These are phyloP conservation scores for Labeo rohita DNA, from an alignment of 2,113 vertebrate species.

Conservation along the genomic window DNA sequence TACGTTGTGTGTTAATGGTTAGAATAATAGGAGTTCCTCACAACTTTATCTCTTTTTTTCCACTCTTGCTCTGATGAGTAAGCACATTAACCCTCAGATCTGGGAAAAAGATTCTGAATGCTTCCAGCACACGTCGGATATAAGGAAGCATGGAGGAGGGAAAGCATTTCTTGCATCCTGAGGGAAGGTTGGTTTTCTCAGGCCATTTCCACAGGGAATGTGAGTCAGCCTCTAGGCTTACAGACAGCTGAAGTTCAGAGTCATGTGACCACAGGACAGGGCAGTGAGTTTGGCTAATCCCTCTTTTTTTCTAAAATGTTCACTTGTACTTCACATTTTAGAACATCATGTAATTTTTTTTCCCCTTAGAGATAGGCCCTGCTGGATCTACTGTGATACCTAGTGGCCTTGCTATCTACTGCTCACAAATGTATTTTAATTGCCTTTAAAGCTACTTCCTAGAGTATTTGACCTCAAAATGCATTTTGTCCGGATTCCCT, in stretches of 20 bases:
- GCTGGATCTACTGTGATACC: neutral
- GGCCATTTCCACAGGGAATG: conserved; percentile 49
- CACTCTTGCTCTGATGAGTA: conserved; percentile 41
- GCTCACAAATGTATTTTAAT: neutral
- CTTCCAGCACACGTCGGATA: conserved; percentile 17
- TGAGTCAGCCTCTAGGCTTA: conserved; percentile 48
- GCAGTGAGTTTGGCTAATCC: conserved; percentile 32
- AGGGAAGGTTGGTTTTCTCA: conserved; percentile 41
- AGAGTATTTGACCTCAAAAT: too few relatives aligned
- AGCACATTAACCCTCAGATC: conserved; percentile 42
- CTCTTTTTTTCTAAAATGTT: neutral
- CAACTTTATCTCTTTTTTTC: conserved; percentile 36
- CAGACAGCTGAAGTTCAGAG: conserved; percentile 39
- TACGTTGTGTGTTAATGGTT: conserved; percentile 56
- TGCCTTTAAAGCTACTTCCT: too few relatives aligned
- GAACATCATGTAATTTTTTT: conserved; percentile 1
- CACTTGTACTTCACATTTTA: neutral
- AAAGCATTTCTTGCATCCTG: neutral
- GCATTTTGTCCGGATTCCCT: neutral
- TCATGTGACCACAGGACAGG: conserved; percentile 41
- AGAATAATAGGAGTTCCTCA: conserved; percentile 56
- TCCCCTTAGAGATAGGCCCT: neutral
- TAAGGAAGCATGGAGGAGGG: conserved; percentile 11
- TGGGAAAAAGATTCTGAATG: conserved; percentile 50
- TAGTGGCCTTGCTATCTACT: neutral